Evolutionary conservation across 2,888 invertebrate species (phyloP).

Genomic region (Uloborus plumipes): DNA sequence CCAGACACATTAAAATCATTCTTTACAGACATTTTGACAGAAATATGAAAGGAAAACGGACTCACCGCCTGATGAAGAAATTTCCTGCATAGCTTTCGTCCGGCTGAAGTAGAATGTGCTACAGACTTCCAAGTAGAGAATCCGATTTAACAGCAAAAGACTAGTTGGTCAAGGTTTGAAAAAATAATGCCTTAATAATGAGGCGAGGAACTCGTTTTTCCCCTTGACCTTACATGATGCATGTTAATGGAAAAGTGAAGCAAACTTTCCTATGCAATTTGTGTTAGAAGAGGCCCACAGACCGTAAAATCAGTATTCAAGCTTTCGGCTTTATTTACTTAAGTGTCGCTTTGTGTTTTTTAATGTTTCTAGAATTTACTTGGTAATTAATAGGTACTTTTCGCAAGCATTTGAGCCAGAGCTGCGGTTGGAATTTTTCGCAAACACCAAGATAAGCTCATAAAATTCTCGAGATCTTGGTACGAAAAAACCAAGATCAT

Average conservation of each 20-base stretch:
- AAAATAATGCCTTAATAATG: constrained; percentile 7
- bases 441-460: too few species aligned
- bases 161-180: constrained; percentile 25
- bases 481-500: too few species aligned
- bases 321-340: not conserved
- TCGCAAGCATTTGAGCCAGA: too few species aligned
- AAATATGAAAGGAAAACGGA: too few species aligned
- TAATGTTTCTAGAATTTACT: not conserved
- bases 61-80: too few species aligned
- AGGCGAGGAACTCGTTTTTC: constrained; percentile 15
- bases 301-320: constrained; percentile 18
- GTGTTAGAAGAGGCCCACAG: constrained; percentile 1
- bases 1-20: too few species aligned
- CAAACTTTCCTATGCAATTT: constrained; percentile 11
- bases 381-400: too few species aligned
- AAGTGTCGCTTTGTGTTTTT: not conserved
- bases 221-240: not conserved
- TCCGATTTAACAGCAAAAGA: not conserved
- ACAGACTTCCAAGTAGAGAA: not conserved
- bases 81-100: too few species aligned
- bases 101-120: too few species aligned
- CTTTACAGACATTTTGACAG: too few species aligned
- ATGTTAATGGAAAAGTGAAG: not conserved
- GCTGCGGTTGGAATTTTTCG: too few species aligned
- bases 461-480: too few species aligned